Conservation (phyloP, 2,113 vertebrate species). For the Carassius gibelio region DNA sequence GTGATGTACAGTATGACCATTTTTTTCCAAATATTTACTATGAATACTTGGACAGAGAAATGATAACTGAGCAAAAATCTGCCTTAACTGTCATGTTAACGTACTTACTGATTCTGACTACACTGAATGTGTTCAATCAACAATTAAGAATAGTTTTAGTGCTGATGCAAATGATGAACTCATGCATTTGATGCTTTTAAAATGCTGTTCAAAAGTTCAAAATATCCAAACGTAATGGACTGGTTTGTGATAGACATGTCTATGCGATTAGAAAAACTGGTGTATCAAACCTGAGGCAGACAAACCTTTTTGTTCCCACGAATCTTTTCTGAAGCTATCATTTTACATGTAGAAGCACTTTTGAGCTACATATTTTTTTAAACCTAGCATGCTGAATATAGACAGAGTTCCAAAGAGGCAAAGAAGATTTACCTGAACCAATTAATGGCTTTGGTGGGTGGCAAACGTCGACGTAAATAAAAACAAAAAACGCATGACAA, state of each 20-base stretch:
- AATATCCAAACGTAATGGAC: neutral
- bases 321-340: neutral
- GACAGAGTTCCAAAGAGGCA: neutral
- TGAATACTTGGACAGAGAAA: neutral
- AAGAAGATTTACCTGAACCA: neutral
- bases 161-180: conserved; percentile 1
- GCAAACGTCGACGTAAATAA: neutral
- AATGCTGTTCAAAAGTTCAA: neutral
- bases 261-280: neutral
- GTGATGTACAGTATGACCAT: neutral
- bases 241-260: neutral
- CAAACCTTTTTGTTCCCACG: neutral
- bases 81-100: neutral
- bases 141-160: conserved; percentile 2
- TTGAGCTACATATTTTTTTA: neutral
- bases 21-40: neutral
- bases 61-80: neutral
- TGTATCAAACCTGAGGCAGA: conserved; percentile 21
- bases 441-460: conserved; percentile 3
- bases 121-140: conserved; percentile 11
- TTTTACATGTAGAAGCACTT: neutral
- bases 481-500: neutral
- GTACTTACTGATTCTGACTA: neutral
- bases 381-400: neutral
- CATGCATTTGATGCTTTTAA: conserved; percentile 14